Evolutionary conservation across 2,797 vertebrate species (phyloP).

Genomic region (Sarcoramphus papa): DNA sequence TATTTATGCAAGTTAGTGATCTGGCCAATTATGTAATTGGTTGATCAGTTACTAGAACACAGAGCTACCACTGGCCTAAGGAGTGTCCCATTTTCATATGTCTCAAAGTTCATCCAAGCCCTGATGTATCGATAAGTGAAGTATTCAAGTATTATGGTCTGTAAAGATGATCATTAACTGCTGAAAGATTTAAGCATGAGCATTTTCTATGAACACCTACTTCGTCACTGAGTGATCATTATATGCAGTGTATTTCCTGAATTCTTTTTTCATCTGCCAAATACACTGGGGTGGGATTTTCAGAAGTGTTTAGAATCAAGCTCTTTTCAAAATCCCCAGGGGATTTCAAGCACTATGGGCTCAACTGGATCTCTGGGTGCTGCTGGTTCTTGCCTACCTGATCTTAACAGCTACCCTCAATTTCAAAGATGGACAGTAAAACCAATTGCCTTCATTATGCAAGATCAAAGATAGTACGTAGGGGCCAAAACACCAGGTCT

Average conservation of each 20-base stretch:
- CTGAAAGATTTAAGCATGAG: background rate
- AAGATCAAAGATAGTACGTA: background rate
- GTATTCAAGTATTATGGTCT: constrained; percentile 34
- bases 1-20: background rate
- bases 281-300: background rate
- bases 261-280: background rate
- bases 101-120: constrained; percentile 66
- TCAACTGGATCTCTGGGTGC: background rate
- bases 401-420: background rate
- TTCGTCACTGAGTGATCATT: background rate
- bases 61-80: constrained; percentile 26
- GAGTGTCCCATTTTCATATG: constrained; percentile 47
- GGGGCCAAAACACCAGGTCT: background rate
- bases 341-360: background rate
- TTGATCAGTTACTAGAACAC: constrained; percentile 56
- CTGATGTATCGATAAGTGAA: constrained; percentile 65
- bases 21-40: constrained; percentile 33
- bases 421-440: background rate
- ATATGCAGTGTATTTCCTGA: background rate
- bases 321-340: background rate
- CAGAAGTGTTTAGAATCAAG: background rate
- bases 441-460: background rate
- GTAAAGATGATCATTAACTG: constrained; percentile 48
- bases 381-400: background rate
- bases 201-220: background rate